Evolutionary conservation across 2,113 vertebrate species (phyloP).

Genomic region (Sterna hirundo): DNA sequence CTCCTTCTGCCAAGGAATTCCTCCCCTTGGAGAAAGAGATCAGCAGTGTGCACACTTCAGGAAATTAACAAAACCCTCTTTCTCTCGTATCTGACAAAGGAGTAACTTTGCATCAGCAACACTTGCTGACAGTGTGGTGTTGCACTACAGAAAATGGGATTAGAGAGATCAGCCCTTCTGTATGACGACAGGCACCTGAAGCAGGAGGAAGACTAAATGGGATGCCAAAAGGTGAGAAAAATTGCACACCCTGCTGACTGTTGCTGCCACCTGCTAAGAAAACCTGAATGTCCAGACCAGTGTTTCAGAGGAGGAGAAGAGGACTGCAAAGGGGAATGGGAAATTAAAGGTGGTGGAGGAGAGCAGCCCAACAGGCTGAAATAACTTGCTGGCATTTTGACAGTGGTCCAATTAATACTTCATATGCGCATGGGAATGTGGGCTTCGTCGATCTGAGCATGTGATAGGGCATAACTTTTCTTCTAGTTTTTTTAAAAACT

Average conservation of each 20-base stretch:
- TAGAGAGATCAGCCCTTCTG: not conserved
- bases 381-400: not conserved
- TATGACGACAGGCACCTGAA: not conserved
- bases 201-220: not conserved
- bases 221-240: not conserved
- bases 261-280: not conserved
- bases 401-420: not conserved
- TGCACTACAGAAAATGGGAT: not conserved
- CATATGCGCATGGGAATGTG: not conserved
- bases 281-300: not conserved
- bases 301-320: not conserved
- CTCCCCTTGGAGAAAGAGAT: not conserved
- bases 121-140: not conserved
- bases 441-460: not conserved
- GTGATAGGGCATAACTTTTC: not conserved
- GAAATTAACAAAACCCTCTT: not conserved
- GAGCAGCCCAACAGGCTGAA: not conserved
- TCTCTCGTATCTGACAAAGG: not conserved
- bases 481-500: not conserved
- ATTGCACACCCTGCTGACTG: not conserved
- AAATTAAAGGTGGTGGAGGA: not conserved
- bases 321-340: not conserved
- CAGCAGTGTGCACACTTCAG: not conserved
- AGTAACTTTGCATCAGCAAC: not conserved
- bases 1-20: not conserved